Evolutionary conservation across 1,140 invertebrate species (phyloP).

Genomic region (Sycophaga agraensis): DNA sequence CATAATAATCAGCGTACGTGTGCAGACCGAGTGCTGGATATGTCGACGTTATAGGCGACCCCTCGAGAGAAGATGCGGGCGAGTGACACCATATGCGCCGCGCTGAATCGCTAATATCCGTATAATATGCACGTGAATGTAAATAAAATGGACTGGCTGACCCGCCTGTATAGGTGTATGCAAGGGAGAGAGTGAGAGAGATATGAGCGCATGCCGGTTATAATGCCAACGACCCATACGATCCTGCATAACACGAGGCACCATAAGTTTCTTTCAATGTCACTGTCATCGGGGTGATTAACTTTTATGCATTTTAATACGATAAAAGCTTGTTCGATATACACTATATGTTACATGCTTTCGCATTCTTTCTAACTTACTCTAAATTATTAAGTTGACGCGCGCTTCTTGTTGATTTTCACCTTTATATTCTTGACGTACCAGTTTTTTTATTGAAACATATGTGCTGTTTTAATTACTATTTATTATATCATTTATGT

Average conservation of each 20-base stretch:
- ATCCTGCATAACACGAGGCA: not conserved
- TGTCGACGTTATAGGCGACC: too few relatives aligned
- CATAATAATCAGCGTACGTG: too few relatives aligned
- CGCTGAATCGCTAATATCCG: conserved; percentile 52
- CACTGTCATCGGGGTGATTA: conserved; percentile 24
- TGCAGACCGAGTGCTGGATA: too few relatives aligned
- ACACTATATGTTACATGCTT: too few relatives aligned
- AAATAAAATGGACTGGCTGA: conserved; percentile 35
- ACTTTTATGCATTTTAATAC: conserved; percentile 26
- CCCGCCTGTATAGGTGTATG: not conserved
- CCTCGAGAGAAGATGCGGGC: conserved; percentile 54
- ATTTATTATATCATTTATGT: too few relatives aligned
- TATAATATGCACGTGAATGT: conserved; percentile 40
- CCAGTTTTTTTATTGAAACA: too few relatives aligned
- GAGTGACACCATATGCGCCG: conserved; percentile 50
- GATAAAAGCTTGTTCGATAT: conserved; percentile 15
- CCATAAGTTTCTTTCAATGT: conserved; percentile 18
- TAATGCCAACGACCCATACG: conserved; percentile 18
- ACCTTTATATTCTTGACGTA: too few relatives aligned
- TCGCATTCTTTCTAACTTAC: too few relatives aligned
- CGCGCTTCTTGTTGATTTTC: too few relatives aligned
- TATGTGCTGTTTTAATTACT: too few relatives aligned
- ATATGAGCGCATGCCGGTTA: conserved; percentile 5
- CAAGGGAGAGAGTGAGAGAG: not conserved
- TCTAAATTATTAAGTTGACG: too few relatives aligned